Base-by-base conservation (phyloP, 2,888 invertebrate genomes). In the Sphaerophoria rueppellii region DNA sequence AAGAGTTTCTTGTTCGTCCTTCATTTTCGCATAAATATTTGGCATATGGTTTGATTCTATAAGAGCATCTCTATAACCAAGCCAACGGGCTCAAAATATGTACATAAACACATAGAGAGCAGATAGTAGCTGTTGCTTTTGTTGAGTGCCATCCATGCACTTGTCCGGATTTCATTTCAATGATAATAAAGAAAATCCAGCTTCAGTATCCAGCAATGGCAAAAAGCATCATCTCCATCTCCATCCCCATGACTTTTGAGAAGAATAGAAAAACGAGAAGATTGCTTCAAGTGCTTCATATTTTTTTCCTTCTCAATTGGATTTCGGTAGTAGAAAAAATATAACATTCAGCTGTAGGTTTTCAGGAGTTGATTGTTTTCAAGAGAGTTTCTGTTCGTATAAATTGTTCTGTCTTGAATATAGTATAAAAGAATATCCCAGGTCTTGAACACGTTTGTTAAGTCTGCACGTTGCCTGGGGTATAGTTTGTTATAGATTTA, bases 1-100 rank as follows among this genome's bases (percentile, higher is more conserved):
- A 71, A 60, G 48, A 32, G n/a, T 60, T 37, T 60, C 11, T 70
- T 6, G 24, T 46, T 65, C 6, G 12, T 37, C 35, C 40, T 67
- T 48, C 57, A 58, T 58, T 58, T 60, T 60, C 65, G 60, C 48
- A 75, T 71, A 75, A 82, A 83, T 79, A 83, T 83, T 83, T 83
- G 74, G 67, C 79, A 65, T 79, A 69, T 14, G 73, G 63, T 74
- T 82, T 48, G 65, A 71, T 82, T 82, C 73, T 63, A 24, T 24
- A 43, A 83, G 79, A 83, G 74, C 60, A 67, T 67, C 72, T 81
- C 46, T 65, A 48, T 35, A 54, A 14, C 67, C 58, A 46, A 9
- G 61, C 57, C 43, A 9, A 60, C 67, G 35, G 48, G 65, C 65
- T 50, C 50, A 65, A 32, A 9, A 50, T 46, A 9, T 9, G 32